These are phyloP conservation scores for Caenorhabditis brenneri DNA, from an alignment of 1,140 invertebrate species.

Conservation along the genomic window DNA sequence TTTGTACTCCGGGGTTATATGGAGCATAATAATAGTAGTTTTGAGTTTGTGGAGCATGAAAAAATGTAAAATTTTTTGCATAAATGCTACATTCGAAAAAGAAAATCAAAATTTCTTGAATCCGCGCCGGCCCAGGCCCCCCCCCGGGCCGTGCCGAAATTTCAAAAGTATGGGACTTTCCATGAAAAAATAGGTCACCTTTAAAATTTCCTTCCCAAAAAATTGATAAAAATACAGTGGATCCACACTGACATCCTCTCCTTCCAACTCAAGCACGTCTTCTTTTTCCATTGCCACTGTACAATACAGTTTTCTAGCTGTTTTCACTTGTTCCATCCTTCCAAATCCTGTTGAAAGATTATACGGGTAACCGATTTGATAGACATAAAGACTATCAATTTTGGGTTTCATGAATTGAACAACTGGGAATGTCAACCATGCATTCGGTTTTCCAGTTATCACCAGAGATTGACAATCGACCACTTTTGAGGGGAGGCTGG, in stretches of 20 bases:
- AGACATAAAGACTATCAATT: not conserved
- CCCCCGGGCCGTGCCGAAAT: too few species aligned
- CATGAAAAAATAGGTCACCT: not conserved
- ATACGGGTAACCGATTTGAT: not conserved
- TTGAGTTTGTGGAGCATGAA: too few species aligned
- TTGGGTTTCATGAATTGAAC: not conserved
- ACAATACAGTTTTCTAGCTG: not conserved
- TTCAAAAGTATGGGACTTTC: too few species aligned
- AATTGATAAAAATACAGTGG: not conserved
- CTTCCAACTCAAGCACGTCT: not conserved
- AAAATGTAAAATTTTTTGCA: too few species aligned
- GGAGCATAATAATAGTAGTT: too few species aligned
- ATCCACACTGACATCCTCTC: not conserved
- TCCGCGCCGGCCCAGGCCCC: too few species aligned
- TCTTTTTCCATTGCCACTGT: not conserved
- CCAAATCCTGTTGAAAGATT: not conserved
- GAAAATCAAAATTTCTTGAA: too few species aligned
- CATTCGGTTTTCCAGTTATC: not conserved
- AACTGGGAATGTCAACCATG: not conserved
- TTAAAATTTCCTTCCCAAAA: not conserved
- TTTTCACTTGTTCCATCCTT: not conserved
- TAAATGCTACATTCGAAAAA: too few species aligned
- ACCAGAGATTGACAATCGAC: not conserved
- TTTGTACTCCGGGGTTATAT: too few species aligned
- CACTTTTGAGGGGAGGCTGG: too few species aligned